Conservation (phyloP, 2,888 invertebrate genomes). For the Idaea straminata region DNA sequence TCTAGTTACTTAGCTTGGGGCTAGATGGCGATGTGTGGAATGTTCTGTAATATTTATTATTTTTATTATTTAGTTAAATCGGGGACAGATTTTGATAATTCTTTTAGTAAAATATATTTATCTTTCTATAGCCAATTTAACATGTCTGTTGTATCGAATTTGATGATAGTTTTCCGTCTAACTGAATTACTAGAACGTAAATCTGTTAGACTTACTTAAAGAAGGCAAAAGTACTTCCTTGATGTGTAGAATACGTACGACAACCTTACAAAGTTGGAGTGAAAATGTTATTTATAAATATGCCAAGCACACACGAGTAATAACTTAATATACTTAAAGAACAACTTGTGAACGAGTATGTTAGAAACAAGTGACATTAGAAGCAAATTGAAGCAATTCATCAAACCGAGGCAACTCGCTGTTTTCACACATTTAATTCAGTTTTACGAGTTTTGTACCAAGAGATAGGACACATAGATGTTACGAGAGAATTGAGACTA, state of each 20-base stretch:
- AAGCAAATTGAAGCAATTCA: slow-evolving; percentile 66
- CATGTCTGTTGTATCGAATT: too few species aligned
- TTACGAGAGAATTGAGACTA: too few species aligned
- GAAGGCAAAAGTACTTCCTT: not conserved
- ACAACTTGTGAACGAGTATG: slow-evolving; percentile 25
- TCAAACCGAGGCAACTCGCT: slow-evolving; percentile 52
- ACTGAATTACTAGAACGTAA: not conserved
- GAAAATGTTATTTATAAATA: not conserved
- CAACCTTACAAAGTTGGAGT: not conserved
- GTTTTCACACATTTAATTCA: slow-evolving; percentile 58
- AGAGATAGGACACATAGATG: not conserved
- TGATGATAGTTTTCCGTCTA: too few species aligned
- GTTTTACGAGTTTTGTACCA: slow-evolving; percentile 29
- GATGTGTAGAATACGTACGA: not conserved
- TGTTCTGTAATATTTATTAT: too few species aligned
- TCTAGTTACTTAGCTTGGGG: too few species aligned
- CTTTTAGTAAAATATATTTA: too few species aligned
- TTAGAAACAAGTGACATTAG: slow-evolving; percentile 53
- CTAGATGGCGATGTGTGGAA: too few species aligned
- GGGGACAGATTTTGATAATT: too few species aligned
- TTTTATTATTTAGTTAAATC: too few species aligned
- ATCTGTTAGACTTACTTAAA: not conserved
- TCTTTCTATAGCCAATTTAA: too few species aligned
- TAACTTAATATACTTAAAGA: slow-evolving; percentile 23
- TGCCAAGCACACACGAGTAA: not conserved